Evolutionary conservation across 2,113 vertebrate genomes (phyloP).

Genomic region (Hemibagrus wyckioides): DNA sequence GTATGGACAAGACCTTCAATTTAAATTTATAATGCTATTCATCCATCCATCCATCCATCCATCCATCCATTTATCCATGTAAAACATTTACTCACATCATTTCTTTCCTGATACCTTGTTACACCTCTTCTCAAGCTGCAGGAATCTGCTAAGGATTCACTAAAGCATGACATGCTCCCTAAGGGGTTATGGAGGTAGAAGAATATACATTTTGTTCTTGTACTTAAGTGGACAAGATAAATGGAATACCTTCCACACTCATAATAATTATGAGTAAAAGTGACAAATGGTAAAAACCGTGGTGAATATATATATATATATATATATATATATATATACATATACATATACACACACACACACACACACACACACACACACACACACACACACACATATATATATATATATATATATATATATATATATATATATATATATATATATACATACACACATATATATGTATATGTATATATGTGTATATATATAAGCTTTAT

Average conservation of each 20-base stretch:
- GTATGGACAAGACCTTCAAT: not conserved
- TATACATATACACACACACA: no score
- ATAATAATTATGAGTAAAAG: not conserved
- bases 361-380: no score
- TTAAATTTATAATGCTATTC: not conserved
- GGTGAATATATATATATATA: not conserved
- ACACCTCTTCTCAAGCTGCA: not conserved
- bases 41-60: not conserved
- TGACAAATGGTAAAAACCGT: not conserved
- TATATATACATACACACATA: no score
- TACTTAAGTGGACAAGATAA: not conserved
- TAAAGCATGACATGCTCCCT: not conserved
- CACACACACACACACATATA: no score
- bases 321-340: no score
- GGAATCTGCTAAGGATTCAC: not conserved
- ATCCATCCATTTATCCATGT: not conserved
- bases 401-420: no score
- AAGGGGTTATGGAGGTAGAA: not conserved
- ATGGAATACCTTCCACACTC: not conserved
- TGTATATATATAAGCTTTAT: no score
- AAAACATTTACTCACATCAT: not conserved
- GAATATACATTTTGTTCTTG: not conserved
- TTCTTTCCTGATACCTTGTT: not conserved
- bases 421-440: no score
- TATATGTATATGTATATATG: no score